Percentiles rank a stretch among this genome's conserved stretches.
phyloP scores from a whole-genome alignment of 2,888 invertebrate species.

The Nomada ruficornis region DNA sequence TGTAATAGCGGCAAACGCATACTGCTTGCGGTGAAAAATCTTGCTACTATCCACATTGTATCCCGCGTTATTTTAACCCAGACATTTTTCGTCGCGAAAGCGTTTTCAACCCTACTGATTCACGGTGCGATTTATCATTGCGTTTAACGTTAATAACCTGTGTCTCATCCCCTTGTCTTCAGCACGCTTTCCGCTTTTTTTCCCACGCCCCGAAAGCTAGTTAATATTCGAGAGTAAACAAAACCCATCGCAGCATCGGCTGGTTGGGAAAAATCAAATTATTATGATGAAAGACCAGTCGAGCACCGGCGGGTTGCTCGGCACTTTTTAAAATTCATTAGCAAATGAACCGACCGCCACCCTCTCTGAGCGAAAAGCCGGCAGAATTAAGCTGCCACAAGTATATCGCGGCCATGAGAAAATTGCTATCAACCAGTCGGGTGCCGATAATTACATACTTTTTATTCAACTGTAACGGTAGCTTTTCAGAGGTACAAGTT shows the following conservation, averaged over 20 bases:
- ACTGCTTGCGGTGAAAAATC: constrained; percentile 24
- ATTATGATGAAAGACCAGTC: constrained; percentile 72
- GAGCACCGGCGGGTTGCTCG: constrained; percentile 33
- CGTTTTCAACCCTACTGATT: constrained; percentile 15
- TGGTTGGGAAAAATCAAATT: constrained; percentile 66
- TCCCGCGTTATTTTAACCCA: neutral
- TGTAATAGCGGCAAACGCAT: neutral
- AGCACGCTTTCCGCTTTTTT: neutral
- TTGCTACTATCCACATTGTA: constrained; percentile 22
- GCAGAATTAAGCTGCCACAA: neutral
- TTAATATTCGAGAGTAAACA: constrained; percentile 70
- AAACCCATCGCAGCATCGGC: constrained; percentile 54
- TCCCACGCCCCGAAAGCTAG: neutral
- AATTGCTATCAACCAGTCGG: neutral
- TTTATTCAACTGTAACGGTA: too few relatives aligned
- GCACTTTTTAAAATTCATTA: constrained; percentile 76
- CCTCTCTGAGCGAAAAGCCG: neutral
- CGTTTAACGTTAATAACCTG: constrained; percentile 27
- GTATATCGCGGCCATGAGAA: neutral
- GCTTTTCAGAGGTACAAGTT: too few relatives aligned
- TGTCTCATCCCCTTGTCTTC: neutral
- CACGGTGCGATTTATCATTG: constrained; percentile 14
- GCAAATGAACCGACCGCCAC: constrained; percentile 69
- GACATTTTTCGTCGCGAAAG: neutral
- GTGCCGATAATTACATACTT: too few relatives aligned